These are phyloP conservation scores for Danio jaintianensis DNA, from an alignment of 2,797 vertebrate species.

Conservation along the genomic window DNA sequence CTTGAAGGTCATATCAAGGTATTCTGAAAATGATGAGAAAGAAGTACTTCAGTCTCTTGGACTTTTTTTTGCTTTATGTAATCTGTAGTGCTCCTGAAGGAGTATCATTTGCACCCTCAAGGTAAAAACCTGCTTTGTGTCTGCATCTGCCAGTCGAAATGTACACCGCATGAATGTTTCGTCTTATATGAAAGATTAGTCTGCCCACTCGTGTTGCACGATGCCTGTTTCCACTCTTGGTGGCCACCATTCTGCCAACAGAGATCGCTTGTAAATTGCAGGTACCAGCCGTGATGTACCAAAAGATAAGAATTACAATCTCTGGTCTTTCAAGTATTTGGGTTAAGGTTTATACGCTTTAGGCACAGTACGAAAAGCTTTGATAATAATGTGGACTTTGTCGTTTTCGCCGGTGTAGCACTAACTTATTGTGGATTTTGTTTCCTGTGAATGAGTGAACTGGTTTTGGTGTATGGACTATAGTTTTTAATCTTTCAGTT, in stretches of 20 bases:
- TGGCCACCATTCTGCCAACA: constrained; percentile 36
- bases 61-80: constrained; percentile 32
- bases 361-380: constrained; percentile 38
- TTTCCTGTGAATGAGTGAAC: constrained; percentile 4
- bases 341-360: constrained; percentile 45
- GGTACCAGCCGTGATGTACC: constrained; percentile 52
- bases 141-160: constrained; percentile 45
- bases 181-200: constrained; percentile 47
- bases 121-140: constrained; percentile 57
- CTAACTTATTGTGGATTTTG: constrained; percentile 13
- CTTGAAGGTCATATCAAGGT: constrained; percentile 1
- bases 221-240: constrained; percentile 19
- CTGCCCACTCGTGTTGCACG: constrained; percentile 47
- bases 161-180: constrained; percentile 47
- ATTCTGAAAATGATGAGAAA: constrained; percentile 4
- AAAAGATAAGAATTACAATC: constrained; percentile 54
- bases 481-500: background rate
- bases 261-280: constrained; percentile 42
- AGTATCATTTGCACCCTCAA: constrained; percentile 11
- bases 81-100: constrained; percentile 18
- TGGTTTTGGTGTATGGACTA: background rate
- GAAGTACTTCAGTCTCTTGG: background rate
- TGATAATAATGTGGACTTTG: constrained; percentile 62
- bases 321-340: constrained; percentile 33
- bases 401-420: constrained; percentile 35